Evolutionary conservation across 2,797 vertebrate genomes (phyloP).

Genomic region (Fratercula arctica): DNA sequence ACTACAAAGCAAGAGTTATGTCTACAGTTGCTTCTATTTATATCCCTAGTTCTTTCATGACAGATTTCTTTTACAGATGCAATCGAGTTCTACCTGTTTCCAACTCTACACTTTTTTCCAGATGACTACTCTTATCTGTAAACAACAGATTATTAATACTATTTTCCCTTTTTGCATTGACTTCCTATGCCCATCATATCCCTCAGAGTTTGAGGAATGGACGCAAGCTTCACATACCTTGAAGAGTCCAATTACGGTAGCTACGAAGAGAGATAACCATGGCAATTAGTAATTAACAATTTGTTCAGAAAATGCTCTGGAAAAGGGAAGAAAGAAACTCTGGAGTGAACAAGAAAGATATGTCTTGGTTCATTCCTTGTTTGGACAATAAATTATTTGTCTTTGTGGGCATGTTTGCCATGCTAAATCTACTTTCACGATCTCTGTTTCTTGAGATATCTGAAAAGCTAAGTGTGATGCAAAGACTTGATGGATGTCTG

Average conservation of each 20-base stretch:
- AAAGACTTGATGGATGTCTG: slow-evolving; percentile 54
- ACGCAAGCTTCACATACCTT: background rate
- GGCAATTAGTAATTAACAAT: background rate
- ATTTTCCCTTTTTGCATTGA: background rate
- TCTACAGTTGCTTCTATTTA: background rate
- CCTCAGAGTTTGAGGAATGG: background rate
- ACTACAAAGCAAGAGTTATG: background rate
- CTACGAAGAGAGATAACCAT: background rate
- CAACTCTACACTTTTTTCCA: background rate
- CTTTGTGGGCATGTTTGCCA: background rate
- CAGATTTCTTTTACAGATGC: background rate
- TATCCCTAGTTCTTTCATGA: background rate
- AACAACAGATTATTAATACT: background rate
- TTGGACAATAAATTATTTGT: slow-evolving; percentile 7
- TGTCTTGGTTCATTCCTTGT: background rate
- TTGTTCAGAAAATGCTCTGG: slow-evolving; percentile 27
- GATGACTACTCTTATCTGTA: background rate
- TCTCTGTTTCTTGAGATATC: slow-evolving; percentile 22
- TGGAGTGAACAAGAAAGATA: background rate
- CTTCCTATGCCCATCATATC: background rate
- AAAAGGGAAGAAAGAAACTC: slow-evolving; percentile 46
- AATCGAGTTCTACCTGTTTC: background rate
- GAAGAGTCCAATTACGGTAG: background rate
- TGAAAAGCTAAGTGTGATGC: slow-evolving; percentile 16
- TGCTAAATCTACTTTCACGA: background rate